phyloP scores from a whole-genome alignment of 1,140 invertebrate genomes.

The Chrysomallon squamiferum region DNA sequence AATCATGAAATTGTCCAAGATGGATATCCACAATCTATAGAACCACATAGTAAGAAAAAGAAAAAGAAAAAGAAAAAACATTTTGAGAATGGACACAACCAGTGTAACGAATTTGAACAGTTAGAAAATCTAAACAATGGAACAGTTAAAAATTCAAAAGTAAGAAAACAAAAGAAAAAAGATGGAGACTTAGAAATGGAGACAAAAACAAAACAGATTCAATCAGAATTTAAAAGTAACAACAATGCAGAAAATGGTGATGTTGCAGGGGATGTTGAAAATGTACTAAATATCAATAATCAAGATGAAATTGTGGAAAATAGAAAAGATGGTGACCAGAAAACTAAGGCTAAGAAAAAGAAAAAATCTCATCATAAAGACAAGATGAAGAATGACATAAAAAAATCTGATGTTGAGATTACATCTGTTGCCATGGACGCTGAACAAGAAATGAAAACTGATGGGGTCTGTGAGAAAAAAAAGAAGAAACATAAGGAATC shows the following conservation, averaged over 20 bases:
- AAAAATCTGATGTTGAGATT: neutral
- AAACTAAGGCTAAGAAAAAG: constrained; percentile 15
- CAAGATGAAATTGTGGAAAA: too few species aligned
- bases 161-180: neutral
- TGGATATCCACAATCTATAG: neutral
- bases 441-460: too few species aligned
- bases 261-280: neutral
- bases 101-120: neutral
- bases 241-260: neutral
- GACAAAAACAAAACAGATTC: neutral
- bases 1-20: constrained; percentile 2
- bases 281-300: too few species aligned
- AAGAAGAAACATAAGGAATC: too few species aligned
- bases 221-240: neutral
- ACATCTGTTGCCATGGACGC: neutral
- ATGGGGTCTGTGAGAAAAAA: too few species aligned
- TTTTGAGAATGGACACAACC: neutral
- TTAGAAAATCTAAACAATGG: neutral
- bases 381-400: constrained; percentile 7
- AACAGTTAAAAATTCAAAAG: too few species aligned
- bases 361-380: constrained; percentile 16
- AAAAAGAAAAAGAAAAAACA: neutral
- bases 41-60: neutral
- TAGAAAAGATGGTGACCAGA: neutral
- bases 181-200: neutral